Base-by-base conservation (phyloP, 2,797 vertebrate genomes). In the Sebastes steindachneri region DNA sequence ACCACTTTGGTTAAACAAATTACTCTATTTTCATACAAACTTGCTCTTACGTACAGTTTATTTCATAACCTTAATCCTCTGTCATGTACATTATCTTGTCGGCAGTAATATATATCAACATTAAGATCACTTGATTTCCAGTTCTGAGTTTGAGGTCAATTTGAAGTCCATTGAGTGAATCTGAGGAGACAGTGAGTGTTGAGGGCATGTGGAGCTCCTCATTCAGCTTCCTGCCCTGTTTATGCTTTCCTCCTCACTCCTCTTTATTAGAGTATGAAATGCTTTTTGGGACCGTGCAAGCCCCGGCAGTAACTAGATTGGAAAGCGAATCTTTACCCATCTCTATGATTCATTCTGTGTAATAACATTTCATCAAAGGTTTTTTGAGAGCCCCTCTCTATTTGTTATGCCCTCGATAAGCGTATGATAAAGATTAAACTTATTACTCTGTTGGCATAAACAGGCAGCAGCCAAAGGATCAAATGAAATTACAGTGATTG, bases 401-500 rank as follows among this genome's bases (percentile, higher is more conserved):
- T 94, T 95, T 94, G 94, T 94, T 93, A 94, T 93, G 93, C 91
- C 88, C 88, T 83, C 70, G 92, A 95, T 95, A 94, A 95, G 93
- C 93, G 89, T 89, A 92, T 91, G 94, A 95, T 96, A 94, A 94
- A 95, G 94, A 96, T 96, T 95, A 95, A 96, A 96, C 93, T 93
- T 94, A 95, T 96, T 95, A 96, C 93, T 93, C 88, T 92, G 91
- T 90, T 92, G 93, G 92, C 91, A 95, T 94, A 95, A 95, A 95
- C 93, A 95, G 94, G 93, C 93, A 93, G 94, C 89, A 94, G 91
- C 95, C 92, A 91, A 95, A 92, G 94, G 94, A 94, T 94, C 92
- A 94, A 96, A 96, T 96, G 90, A 95, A 95, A 95, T 96, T 96
- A 96, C 88, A 88, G 89, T 95, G 95, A 95, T 93, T 93, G 94